Evolutionary conservation across 2,888 invertebrate species (phyloP).

Genomic region (Lithodes maja): DNA sequence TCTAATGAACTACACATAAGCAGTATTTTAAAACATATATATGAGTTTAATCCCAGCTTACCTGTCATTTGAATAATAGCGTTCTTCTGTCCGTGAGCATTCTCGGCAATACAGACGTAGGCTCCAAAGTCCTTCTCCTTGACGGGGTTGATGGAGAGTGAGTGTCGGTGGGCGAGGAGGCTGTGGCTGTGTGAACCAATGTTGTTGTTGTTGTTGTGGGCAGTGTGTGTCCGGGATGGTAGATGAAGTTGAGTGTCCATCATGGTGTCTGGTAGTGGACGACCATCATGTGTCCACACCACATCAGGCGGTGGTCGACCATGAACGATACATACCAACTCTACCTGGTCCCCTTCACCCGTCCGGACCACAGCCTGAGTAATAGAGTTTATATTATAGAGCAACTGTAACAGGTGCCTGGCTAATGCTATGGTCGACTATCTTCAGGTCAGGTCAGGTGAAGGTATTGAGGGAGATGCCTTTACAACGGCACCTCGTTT

Average conservation of each 20-base stretch:
- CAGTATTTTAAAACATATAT: too few relatives aligned
- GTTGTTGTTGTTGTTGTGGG: slow-evolving; percentile 1
- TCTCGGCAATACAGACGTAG: slow-evolving; percentile 83
- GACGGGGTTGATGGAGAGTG: slow-evolving; percentile 59
- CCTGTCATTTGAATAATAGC: slow-evolving; percentile 82
- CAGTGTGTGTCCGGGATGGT: slow-evolving; percentile 8
- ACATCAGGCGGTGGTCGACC: slow-evolving; percentile 63
- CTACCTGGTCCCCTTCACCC: slow-evolving; percentile 65
- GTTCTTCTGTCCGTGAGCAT: slow-evolving; percentile 81
- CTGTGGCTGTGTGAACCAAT: not conserved
- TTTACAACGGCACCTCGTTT: too few relatives aligned
- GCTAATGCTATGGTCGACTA: too few relatives aligned
- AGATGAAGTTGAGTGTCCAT: slow-evolving; percentile 53
- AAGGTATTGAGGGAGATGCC: too few relatives aligned
- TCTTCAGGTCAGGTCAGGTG: too few relatives aligned
- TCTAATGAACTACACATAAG: too few relatives aligned
- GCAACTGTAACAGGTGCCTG: too few relatives aligned
- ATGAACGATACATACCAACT: slow-evolving; percentile 67
- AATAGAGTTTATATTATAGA: not conserved
- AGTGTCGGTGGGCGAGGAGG: slow-evolving; percentile 73
- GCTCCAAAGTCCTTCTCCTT: slow-evolving; percentile 79
- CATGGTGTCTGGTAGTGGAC: slow-evolving; percentile 31
- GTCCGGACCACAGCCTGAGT: slow-evolving; percentile 60
- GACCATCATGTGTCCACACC: slow-evolving; percentile 56
- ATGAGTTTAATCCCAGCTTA: slow-evolving; percentile 72